Evolutionary conservation across 1,140 invertebrate genomes (phyloP).

Genomic region (Drosophila yakuba): DNA sequence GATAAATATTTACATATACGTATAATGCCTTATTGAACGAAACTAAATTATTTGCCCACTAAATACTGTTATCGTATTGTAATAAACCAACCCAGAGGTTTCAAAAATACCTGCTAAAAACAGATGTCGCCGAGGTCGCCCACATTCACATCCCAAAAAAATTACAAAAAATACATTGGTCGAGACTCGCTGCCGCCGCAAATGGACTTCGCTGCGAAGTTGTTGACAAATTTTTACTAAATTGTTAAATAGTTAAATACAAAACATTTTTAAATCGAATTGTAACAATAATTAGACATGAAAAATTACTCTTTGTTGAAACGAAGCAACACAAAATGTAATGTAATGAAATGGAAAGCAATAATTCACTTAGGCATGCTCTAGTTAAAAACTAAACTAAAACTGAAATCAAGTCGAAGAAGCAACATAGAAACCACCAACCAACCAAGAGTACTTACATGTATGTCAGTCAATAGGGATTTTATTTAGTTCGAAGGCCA

Average conservation of each 20-base stretch:
- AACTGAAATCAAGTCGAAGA: slow-evolving; percentile 52
- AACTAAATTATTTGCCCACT: slow-evolving; percentile 57
- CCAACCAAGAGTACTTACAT: slow-evolving; percentile 45
- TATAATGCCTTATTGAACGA: slow-evolving; percentile 63
- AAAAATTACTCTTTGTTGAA: slow-evolving; percentile 46
- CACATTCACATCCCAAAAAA: neutral
- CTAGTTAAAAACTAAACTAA: slow-evolving; percentile 72
- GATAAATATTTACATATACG: slow-evolving; percentile 59
- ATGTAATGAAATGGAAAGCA: slow-evolving; percentile 76
- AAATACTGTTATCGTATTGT: slow-evolving; percentile 29
- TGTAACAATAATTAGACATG: slow-evolving; percentile 77
- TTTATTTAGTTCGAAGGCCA: slow-evolving; percentile 42
- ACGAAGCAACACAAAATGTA: slow-evolving; percentile 41
- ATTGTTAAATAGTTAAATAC: slow-evolving; percentile 79
- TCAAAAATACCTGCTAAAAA: slow-evolving; percentile 83
- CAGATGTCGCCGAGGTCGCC: slow-evolving; percentile 37
- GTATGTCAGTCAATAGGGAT: slow-evolving; percentile 49
- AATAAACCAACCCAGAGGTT: slow-evolving; percentile 74
- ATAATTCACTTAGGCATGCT: slow-evolving; percentile 73
- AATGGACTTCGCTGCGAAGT: slow-evolving; percentile 43
- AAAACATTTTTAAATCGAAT: slow-evolving; percentile 76
- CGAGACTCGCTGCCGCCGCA: slow-evolving; percentile 29
- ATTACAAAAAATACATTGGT: no score
- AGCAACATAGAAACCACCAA: slow-evolving; percentile 60
- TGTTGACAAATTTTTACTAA: slow-evolving; percentile 79